A percentile compares a stretch with the other conserved stretches of the same genome.
Evolutionary conservation across 2,113 vertebrate genomes (phyloP).

Genomic region (Prolemur simus): DNA sequence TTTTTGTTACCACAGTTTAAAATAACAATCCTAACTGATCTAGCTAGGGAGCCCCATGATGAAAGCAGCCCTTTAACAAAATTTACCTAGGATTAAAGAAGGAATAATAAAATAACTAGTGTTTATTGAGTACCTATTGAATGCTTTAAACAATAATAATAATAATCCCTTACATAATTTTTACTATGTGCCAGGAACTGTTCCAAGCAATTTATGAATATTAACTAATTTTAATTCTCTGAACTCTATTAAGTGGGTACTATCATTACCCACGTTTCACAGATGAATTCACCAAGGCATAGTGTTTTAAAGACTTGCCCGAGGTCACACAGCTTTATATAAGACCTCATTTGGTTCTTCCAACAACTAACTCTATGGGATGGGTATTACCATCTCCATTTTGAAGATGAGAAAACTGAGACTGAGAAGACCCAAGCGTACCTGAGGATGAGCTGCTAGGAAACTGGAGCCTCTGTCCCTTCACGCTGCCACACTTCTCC

Average conservation of each 20-base stretch:
- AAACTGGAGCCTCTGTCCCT: background rate
- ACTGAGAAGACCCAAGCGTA: background rate
- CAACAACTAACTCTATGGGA: background rate
- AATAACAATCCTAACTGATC: background rate
- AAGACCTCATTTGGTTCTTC: background rate
- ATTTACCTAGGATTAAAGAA: background rate
- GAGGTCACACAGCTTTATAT: background rate
- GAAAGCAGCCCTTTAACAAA: background rate
- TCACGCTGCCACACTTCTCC: background rate
- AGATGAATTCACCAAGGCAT: background rate
- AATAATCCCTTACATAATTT: background rate
- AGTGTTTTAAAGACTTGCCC: background rate
- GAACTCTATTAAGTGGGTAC: background rate
- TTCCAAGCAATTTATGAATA: background rate
- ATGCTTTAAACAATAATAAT: background rate
- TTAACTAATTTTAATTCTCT: constrained; percentile 14
- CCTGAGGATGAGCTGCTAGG: background rate
- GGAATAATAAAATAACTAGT: background rate
- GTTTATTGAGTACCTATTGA: background rate
- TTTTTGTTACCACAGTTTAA: background rate
- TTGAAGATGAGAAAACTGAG: background rate
- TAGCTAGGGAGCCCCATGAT: background rate
- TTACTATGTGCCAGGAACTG: background rate
- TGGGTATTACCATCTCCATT: background rate
- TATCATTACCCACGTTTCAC: background rate